These are phyloP conservation scores for Amphilophus citrinellus DNA, from an alignment of 2,113 vertebrate genomes.

Conservation along the genomic window DNA sequence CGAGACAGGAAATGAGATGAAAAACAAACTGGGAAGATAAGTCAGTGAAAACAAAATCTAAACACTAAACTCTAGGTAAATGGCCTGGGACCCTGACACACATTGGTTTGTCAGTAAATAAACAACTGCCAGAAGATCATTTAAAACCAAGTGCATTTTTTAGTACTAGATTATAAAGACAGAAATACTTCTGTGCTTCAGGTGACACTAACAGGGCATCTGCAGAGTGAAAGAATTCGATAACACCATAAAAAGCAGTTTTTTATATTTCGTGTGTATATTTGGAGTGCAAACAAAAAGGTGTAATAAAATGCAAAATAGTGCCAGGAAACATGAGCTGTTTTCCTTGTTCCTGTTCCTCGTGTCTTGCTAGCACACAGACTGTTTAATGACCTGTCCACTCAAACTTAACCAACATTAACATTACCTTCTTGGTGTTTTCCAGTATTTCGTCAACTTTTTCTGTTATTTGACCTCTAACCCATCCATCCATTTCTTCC, in stretches of 20 bases:
- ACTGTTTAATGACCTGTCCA: neutral
- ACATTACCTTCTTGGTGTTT: neutral
- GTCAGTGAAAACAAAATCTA: too few relatives aligned
- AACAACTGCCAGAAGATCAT: neutral
- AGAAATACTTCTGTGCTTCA: neutral
- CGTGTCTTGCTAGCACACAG: neutral
- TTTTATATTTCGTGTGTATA: neutral
- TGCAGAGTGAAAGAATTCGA: neutral
- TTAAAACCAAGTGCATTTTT: neutral
- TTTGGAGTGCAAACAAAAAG: neutral
- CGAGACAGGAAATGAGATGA: too few relatives aligned
- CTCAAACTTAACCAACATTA: neutral
- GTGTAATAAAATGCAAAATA: neutral
- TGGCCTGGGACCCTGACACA: too few relatives aligned
- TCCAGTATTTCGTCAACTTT: neutral
- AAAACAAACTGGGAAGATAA: too few relatives aligned
- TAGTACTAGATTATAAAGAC: neutral
- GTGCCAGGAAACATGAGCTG: neutral
- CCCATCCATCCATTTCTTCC: neutral
- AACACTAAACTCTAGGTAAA: too few relatives aligned
- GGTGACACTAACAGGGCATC: neutral
- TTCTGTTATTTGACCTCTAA: neutral
- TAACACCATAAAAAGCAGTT: neutral
- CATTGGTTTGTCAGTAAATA: neutral
- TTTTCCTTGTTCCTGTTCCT: constrained; percentile 7